These are phyloP conservation scores for Lycodopsis pacificus DNA, from an alignment of 2,797 vertebrate species.

Conservation along the genomic window DNA sequence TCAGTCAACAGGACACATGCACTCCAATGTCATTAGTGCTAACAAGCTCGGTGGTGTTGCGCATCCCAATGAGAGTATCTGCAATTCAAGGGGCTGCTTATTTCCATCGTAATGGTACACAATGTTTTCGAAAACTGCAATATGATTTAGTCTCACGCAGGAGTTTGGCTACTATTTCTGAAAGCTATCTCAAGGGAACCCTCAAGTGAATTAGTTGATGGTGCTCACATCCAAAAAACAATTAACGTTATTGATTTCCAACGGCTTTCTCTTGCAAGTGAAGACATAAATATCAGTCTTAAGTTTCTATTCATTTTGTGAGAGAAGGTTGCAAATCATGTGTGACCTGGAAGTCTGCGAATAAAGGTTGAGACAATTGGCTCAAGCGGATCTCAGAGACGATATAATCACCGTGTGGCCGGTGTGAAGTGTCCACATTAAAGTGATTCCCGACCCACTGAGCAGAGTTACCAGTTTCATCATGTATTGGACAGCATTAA, in stretches of 20 bases:
- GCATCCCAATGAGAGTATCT: slow-evolving; percentile 73
- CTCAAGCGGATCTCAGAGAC: background rate
- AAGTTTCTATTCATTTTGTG: background rate
- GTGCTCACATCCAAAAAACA: slow-evolving; percentile 19
- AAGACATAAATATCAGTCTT: background rate
- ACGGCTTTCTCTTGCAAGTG: slow-evolving; percentile 8
- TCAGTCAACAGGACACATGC: slow-evolving; percentile 78
- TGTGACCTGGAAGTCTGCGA: background rate
- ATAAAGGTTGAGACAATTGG: background rate
- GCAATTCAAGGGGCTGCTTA: slow-evolving; percentile 3
- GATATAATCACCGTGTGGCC: background rate
- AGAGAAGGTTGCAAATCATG: slow-evolving; percentile 1
- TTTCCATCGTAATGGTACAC: slow-evolving; percentile 7
- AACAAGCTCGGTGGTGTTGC: slow-evolving; percentile 72
- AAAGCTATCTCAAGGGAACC: slow-evolving; percentile 16
- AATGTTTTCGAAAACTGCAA: slow-evolving; percentile 27
- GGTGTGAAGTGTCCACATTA: background rate
- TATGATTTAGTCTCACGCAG: slow-evolving; percentile 2
- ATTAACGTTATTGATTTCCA: slow-evolving; percentile 23
- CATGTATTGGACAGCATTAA: background rate
- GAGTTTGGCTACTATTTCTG: slow-evolving; percentile 9
- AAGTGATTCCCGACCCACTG: background rate
- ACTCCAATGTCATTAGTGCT: slow-evolving; percentile 77
- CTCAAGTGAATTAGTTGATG: slow-evolving; percentile 14
- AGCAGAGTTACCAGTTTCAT: background rate